Conservation (phyloP, 2,888 invertebrate species). For the Anoncus sp. region DNA sequence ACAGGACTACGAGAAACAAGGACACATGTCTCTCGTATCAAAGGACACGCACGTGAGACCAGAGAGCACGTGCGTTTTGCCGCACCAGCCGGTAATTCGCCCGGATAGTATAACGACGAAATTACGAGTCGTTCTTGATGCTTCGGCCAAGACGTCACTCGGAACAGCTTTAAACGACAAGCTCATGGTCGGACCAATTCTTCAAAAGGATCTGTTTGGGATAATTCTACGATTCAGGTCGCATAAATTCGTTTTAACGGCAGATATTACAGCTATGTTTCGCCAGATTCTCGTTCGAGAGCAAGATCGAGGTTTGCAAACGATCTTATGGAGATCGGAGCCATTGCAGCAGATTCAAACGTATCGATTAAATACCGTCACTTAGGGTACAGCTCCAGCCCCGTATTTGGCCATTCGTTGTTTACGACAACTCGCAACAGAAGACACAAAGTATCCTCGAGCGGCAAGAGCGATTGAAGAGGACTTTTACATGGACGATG, state of each 20-base stretch:
- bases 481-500: conserved; percentile 60
- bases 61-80: too few species aligned
- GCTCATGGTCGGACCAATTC: too few species aligned
- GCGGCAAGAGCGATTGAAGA: conserved; percentile 39
- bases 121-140: too few species aligned
- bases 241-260: conserved; percentile 45
- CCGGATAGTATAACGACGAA: too few species aligned
- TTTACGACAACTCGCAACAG: conserved; percentile 31
- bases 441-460: conserved; percentile 26
- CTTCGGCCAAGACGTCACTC: too few species aligned
- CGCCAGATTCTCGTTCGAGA: conserved; percentile 43
- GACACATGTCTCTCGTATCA: too few species aligned
- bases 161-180: too few species aligned
- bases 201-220: too few species aligned
- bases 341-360: conserved; percentile 11
- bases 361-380: conserved; percentile 50
- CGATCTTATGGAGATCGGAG: conserved; percentile 49
- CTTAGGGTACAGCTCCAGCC: conserved; percentile 48
- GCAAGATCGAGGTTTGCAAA: conserved; percentile 39
- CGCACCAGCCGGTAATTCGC: too few species aligned
- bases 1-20: conserved; percentile 63
- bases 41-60: too few species aligned
- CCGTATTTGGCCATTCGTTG: conserved; percentile 56
- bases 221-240: conserved; percentile 43
- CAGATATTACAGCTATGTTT: conserved; percentile 51